A percentile compares a stretch with the other conserved stretches of the same genome.
Conservation (phyloP, 2,888 invertebrate species). For the Notodonta dromedarius region DNA sequence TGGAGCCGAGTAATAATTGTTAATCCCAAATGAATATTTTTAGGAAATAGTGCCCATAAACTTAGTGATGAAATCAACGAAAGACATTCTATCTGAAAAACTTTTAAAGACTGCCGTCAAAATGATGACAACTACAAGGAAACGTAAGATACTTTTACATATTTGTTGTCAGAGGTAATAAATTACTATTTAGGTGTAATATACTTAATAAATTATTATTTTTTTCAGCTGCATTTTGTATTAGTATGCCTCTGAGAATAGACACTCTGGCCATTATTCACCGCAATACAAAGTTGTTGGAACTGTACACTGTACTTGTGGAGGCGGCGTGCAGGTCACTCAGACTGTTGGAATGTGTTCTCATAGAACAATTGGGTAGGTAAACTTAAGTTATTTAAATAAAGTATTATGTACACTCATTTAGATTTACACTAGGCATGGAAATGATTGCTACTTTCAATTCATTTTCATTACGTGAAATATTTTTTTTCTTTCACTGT, state of each 20-base stretch:
- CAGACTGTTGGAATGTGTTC: conserved; percentile 85
- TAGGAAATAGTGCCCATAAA: conserved; percentile 85
- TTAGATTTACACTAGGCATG: too few species aligned
- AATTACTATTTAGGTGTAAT: neutral
- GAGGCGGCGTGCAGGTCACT: conserved; percentile 90
- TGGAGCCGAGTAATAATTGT: neutral
- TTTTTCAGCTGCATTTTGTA: conserved; percentile 73
- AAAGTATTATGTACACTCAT: too few species aligned
- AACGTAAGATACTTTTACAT: conserved; percentile 76
- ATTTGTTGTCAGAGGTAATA: conserved; percentile 6
- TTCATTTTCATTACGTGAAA: too few species aligned
- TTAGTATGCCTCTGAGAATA: conserved; percentile 86
- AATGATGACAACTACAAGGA: conserved; percentile 85
- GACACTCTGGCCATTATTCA: conserved; percentile 90
- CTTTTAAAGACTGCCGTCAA: conserved; percentile 81
- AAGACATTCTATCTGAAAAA: conserved; percentile 82
- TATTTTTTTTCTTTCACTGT: too few species aligned
- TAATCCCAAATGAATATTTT: conserved; percentile 35
- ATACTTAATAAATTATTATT: conserved; percentile 4
- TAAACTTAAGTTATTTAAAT: conserved; percentile 11
- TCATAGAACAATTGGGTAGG: conserved; percentile 84
- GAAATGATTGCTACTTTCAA: too few species aligned
- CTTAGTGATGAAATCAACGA: conserved; percentile 86
- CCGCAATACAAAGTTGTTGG: conserved; percentile 85
- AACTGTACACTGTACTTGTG: conserved; percentile 89